These are phyloP conservation scores for Lathronympha strigana DNA, from an alignment of 2,888 invertebrate species.

Conservation along the genomic window DNA sequence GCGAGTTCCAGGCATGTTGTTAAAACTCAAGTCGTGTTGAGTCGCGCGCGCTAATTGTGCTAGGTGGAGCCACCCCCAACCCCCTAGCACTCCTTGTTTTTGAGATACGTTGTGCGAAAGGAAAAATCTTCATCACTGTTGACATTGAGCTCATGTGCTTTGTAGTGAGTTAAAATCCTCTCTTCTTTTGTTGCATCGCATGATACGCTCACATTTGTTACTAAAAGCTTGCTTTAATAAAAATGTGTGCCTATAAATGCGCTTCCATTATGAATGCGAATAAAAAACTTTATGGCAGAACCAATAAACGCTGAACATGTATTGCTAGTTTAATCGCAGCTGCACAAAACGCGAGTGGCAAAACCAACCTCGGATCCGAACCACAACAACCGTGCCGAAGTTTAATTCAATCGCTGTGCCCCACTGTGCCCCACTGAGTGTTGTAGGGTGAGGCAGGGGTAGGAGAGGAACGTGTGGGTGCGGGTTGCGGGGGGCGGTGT, in stretches of 20 bases:
- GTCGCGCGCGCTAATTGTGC: slow-evolving; percentile 82
- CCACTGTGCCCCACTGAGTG: slow-evolving; percentile 70
- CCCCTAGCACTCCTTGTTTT: slow-evolving; percentile 72
- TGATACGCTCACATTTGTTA: slow-evolving; percentile 11
- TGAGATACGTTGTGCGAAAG: slow-evolving; percentile 63
- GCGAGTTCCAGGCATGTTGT: slow-evolving; percentile 77
- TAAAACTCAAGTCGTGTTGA: slow-evolving; percentile 82
- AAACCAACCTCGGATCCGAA: slow-evolving; percentile 77
- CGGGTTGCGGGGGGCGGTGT: slow-evolving; percentile 68
- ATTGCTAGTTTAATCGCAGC: slow-evolving; percentile 79
- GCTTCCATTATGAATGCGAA: slow-evolving; percentile 14
- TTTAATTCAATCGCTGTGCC: slow-evolving; percentile 83
- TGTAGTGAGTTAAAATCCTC: slow-evolving; percentile 46
- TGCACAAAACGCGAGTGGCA: slow-evolving; percentile 77
- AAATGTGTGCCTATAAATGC: slow-evolving; percentile 7
- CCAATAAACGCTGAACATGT: slow-evolving; percentile 77
- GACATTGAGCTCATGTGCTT: slow-evolving; percentile 71
- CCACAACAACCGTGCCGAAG: slow-evolving; percentile 81
- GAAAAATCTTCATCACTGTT: slow-evolving; percentile 71
- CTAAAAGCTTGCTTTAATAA: slow-evolving; percentile 5
- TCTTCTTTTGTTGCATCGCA: slow-evolving; percentile 41
- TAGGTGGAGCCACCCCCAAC: slow-evolving; percentile 58
- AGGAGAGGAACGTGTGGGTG: slow-evolving; percentile 45
- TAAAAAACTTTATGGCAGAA: slow-evolving; percentile 60
- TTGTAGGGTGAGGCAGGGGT: slow-evolving; percentile 49